Conservation (phyloP, 1,140 invertebrate genomes). For the Leptinotarsa defecta region DNA sequence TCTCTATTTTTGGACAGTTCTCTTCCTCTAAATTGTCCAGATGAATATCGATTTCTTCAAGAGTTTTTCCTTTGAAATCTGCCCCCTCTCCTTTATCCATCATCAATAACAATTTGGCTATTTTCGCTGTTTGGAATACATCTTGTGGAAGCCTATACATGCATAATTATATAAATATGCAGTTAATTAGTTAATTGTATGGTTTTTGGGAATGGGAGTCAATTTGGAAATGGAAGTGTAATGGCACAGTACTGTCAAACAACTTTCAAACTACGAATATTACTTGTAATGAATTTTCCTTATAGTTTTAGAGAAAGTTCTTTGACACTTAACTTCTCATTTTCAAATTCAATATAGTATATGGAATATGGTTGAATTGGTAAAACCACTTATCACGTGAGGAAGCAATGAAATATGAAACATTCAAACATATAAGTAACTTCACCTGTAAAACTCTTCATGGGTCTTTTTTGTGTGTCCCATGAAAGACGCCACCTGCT, state of each 20-base stretch:
- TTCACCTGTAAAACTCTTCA: slow-evolving; percentile 42
- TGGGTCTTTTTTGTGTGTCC: slow-evolving; percentile 43
- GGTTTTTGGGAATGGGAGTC: slow-evolving; percentile 1
- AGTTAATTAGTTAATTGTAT: slow-evolving; percentile 5
- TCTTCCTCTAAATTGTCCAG: slow-evolving; percentile 16
- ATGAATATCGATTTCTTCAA: slow-evolving; percentile 35
- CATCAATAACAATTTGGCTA: slow-evolving; percentile 38
- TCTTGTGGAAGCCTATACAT: slow-evolving; percentile 34
- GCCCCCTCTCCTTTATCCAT: slow-evolving; percentile 34
- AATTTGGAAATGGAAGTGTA: background rate
- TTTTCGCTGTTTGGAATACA: slow-evolving; percentile 37
- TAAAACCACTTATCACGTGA: slow-evolving; percentile 7
- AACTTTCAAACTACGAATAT: slow-evolving; percentile 4
- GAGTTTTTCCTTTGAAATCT: slow-evolving; percentile 31
- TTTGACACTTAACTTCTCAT: slow-evolving; percentile 1
- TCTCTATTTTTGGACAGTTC: slow-evolving; percentile 3
- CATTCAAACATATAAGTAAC: background rate
- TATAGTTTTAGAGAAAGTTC: slow-evolving; percentile 5
- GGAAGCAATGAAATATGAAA: slow-evolving; percentile 7
- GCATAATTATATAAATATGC: background rate
- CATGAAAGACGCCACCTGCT: slow-evolving; percentile 40
- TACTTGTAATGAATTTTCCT: background rate
- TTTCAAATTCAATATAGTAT: slow-evolving; percentile 1
- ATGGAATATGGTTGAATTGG: background rate
- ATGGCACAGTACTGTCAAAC: background rate